Base-by-base conservation (phyloP, 2,113 vertebrate species). In the Edolisoma coerulescens region DNA sequence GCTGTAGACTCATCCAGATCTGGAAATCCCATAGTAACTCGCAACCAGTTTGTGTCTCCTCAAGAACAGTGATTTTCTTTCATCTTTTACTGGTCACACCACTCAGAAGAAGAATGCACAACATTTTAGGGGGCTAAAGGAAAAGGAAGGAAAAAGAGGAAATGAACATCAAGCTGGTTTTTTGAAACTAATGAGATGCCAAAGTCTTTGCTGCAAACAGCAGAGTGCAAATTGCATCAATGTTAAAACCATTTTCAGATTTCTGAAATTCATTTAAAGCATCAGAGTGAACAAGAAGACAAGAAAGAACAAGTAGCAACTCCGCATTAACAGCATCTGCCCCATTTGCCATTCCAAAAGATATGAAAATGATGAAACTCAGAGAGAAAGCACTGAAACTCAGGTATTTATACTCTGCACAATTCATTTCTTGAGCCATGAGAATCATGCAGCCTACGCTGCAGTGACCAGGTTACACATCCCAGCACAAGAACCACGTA, bases 401-500 rank as follows among this genome's bases (percentile, higher is more conserved):
- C 33, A 5, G 12, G 19, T 47, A 68, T 42, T 93, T 59, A 52
- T 37, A 68, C 32, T 26, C 24, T 11, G 37, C 8, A 6, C 28
- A 61, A 41, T 3, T 59, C 4, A 54, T 33, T 90, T 82, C 33
- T 75, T 53, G 44, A 82, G 37, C 21, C 18, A 47, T 2, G 11
- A 87, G 56, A 69, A 57, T 13, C n/a, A 57, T 0, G 0, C 14
- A 56, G 57, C 32, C 60, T 32, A 8, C 0, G 0, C 35, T 65
- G 16, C 67, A 70, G 45, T 27, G 70, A 11, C 8, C 0, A 2
- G 21, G 47, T 50, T 21, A 70, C 0, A 0, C 27, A 20, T 11
- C 22, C 44, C 50, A 64, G 64, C 2, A 1, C 0, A 0, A 6
- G 24, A 87, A 37, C 44, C 39, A 33, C 0, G 0, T 0, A 1